Conservation (phyloP, 1,140 invertebrate species). For the Drosophila baimaii region DNA sequence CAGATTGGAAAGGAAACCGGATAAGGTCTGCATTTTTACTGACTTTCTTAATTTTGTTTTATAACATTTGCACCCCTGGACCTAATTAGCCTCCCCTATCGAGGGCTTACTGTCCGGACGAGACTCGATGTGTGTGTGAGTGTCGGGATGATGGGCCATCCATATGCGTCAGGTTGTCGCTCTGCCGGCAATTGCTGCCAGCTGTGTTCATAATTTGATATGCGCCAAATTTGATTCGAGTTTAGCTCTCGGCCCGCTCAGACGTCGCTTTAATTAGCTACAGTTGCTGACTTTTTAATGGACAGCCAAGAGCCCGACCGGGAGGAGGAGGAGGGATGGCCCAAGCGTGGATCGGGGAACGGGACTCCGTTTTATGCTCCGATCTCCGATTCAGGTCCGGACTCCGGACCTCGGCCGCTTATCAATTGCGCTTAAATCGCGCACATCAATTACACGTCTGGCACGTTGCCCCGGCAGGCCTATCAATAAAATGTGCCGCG, state of each 20-base stretch:
- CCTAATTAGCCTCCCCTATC: constrained; percentile 2
- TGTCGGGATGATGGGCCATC: constrained; percentile 43
- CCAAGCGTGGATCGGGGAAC: constrained; percentile 1
- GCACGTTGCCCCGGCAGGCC: constrained; percentile 45
- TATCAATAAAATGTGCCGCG: constrained; percentile 71
- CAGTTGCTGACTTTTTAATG: constrained; percentile 81
- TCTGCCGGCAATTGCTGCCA: constrained; percentile 70
- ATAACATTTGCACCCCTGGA: not conserved
- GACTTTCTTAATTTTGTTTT: constrained; percentile 4
- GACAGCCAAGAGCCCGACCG: constrained; percentile 59
- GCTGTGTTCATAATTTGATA: constrained; percentile 81
- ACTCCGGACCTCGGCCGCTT: constrained; percentile 44
- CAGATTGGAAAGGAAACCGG: not conserved
- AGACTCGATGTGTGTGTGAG: not conserved
- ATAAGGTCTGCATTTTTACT: not conserved
- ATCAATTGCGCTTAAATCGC: constrained; percentile 79
- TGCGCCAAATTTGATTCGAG: constrained; percentile 78
- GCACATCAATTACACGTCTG: constrained; percentile 71
- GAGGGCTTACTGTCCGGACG: constrained; percentile 9
- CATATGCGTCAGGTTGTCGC: constrained; percentile 70
- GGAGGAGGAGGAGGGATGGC: constrained; percentile 13
- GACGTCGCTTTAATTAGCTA: constrained; percentile 74
- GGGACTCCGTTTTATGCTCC: constrained; percentile 25
- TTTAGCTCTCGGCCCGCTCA: constrained; percentile 55
- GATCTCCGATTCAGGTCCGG: constrained; percentile 33